Conservation (phyloP, 2,888 invertebrate genomes). For the Lepidocyrtoides sp. region DNA sequence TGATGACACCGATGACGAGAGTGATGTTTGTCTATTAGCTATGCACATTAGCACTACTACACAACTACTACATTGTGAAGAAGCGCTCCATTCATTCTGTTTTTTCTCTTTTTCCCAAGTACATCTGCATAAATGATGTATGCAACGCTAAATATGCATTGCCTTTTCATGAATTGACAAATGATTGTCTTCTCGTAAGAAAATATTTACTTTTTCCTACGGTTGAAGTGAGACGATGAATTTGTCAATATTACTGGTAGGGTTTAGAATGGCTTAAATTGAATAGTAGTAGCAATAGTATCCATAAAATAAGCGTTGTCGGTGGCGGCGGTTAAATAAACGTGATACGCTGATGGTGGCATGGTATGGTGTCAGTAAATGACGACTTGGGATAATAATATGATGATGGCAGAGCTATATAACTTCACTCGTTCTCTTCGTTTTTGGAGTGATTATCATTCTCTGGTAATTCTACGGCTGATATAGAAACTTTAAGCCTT, state of each 20-base stretch:
- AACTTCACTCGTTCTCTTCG: not conserved
- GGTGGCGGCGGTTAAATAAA: not conserved
- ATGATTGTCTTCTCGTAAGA: constrained; percentile 79
- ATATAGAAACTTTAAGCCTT: not conserved
- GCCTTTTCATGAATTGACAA: constrained; percentile 75
- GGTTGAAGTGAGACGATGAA: constrained; percentile 52
- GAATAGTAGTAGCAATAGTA: constrained; percentile 23
- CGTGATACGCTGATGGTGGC: not conserved
- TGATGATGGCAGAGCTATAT: not conserved
- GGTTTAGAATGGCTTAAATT: constrained; percentile 42
- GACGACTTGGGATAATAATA: constrained; percentile 13
- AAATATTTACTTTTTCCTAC: constrained; percentile 78
- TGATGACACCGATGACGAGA: constrained; percentile 65
- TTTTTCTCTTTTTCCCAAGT: not conserved
- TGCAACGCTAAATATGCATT: not conserved
- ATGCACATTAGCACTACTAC: constrained; percentile 40
- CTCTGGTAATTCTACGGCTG: constrained; percentile 26
- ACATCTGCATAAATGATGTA: constrained; percentile 16
- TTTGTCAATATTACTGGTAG: constrained; percentile 61
- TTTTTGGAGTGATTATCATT: constrained; percentile 27
- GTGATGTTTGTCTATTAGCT: constrained; percentile 55
- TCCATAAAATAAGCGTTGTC: constrained; percentile 12
- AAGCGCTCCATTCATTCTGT: not conserved
- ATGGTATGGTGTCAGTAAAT: not conserved
- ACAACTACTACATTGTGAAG: not conserved